Conservation (phyloP, 1,140 invertebrate species). For the Aethina tumida region DNA sequence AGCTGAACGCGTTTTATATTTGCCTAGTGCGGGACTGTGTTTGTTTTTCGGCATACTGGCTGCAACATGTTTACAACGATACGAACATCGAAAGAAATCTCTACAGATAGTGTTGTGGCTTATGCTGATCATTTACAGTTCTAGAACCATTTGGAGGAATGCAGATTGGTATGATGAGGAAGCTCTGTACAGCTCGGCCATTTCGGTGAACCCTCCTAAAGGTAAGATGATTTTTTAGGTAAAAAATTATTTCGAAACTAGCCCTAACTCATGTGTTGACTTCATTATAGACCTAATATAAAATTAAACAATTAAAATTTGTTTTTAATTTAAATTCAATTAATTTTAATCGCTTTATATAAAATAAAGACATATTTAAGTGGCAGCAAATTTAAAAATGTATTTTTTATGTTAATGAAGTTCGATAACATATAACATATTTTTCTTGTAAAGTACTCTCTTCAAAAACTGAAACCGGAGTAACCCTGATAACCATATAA, state of each 20-base stretch:
- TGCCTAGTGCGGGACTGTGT: conserved; percentile 93
- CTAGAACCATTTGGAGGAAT: conserved; percentile 73
- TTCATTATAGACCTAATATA: no score
- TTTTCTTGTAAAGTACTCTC: no score
- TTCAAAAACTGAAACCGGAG: no score
- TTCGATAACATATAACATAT: no score
- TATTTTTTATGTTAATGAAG: no score
- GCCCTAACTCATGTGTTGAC: no score
- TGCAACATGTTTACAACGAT: conserved; percentile 39
- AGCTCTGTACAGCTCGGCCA: conserved; percentile 81
- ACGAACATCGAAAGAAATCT: conserved; percentile 34
- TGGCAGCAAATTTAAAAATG: no score
- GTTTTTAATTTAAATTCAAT: not conserved
- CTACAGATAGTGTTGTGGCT: conserved; percentile 44
- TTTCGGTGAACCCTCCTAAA: conserved; percentile 94
- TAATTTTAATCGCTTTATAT: conserved; percentile 3
- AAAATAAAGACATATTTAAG: no score
- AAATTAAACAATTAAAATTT: no score
- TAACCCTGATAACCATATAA: no score
- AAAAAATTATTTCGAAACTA: no score
- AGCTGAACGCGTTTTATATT: conserved; percentile 88
- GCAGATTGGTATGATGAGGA: conserved; percentile 89
- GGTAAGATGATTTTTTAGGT: conserved; percentile 50
- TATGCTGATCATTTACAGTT: conserved; percentile 59
- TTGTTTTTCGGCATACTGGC: conserved; percentile 72